Conservation (phyloP, 2,797 vertebrate genomes). For the Liparis tanakae region DNA sequence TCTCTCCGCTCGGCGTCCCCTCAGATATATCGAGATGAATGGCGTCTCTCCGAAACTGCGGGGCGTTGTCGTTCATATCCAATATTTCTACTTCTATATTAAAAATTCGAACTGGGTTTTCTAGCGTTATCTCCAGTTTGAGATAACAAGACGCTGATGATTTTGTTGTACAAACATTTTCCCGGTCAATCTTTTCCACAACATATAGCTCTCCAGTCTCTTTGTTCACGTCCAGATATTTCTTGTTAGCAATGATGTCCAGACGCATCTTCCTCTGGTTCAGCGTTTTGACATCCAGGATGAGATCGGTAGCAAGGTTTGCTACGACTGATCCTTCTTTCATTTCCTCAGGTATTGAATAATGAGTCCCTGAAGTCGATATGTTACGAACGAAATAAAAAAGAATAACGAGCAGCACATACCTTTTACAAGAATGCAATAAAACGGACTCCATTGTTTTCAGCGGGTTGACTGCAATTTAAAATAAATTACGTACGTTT, state of each 20-base stretch:
- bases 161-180: constrained; percentile 45
- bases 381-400: neutral
- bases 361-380: neutral
- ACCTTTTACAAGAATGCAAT: constrained; percentile 54
- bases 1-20: constrained; percentile 53
- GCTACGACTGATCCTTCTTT: constrained; percentile 4
- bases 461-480: accelerated
- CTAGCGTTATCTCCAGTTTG: constrained; percentile 58
- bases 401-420: constrained; percentile 40
- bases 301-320: neutral
- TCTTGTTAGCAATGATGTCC: constrained; percentile 62
- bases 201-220: constrained; percentile 63
- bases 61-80: constrained; percentile 71
- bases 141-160: constrained; percentile 61
- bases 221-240: constrained; percentile 67
- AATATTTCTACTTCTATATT: constrained; percentile 62
- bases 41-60: constrained; percentile 32
- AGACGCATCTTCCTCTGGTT: constrained; percentile 57
- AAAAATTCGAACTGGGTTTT: constrained; percentile 65
- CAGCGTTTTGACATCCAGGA: constrained; percentile 48
- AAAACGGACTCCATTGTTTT: neutral
- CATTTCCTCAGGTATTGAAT: constrained; percentile 2
- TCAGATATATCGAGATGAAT: constrained; percentile 74
- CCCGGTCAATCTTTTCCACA: constrained; percentile 76
- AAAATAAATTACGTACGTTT: accelerated